Conservation (phyloP, 1,140 invertebrate genomes). For the Heterodera carotae region DNA sequence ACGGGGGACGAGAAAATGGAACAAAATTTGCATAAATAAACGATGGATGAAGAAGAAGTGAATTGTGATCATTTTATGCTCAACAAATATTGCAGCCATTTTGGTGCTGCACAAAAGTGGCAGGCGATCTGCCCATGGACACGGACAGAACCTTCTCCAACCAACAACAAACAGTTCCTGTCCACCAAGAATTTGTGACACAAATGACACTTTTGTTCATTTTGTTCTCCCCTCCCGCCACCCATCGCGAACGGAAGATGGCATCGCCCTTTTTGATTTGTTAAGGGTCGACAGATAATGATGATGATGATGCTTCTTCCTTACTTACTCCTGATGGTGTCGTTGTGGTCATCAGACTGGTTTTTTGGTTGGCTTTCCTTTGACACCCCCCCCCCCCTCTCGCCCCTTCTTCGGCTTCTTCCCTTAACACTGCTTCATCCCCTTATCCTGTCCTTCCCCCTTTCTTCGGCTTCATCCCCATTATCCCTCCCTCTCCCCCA, state of each 20-base stretch:
- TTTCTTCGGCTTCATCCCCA: too few species aligned
- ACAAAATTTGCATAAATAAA: constrained; percentile 9
- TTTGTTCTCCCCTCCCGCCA: neutral
- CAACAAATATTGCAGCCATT: neutral
- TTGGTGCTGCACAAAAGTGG: too few species aligned
- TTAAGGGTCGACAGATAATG: neutral
- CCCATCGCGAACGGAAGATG: neutral
- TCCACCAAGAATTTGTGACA: too few species aligned
- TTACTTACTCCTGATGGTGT: too few species aligned
- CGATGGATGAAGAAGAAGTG: neutral
- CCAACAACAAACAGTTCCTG: too few species aligned
- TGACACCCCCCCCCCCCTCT: too few species aligned
- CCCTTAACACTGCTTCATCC: too few species aligned
- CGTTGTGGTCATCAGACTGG: neutral
- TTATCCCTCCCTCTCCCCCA: too few species aligned
- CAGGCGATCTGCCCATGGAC: too few species aligned
- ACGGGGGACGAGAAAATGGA: neutral
- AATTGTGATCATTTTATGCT: neutral
- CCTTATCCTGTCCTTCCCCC: too few species aligned
- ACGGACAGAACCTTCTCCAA: too few species aligned
- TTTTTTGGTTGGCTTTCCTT: neutral
- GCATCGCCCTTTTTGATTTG: neutral
- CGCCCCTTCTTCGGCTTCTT: too few species aligned
- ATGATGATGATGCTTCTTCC: neutral
- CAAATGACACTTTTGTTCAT: neutral